Evolutionary conservation across 2,113 vertebrate genomes (phyloP), one percentile per base, ranked within the genome.

Genomic region (Plecotus auritus): DNA sequence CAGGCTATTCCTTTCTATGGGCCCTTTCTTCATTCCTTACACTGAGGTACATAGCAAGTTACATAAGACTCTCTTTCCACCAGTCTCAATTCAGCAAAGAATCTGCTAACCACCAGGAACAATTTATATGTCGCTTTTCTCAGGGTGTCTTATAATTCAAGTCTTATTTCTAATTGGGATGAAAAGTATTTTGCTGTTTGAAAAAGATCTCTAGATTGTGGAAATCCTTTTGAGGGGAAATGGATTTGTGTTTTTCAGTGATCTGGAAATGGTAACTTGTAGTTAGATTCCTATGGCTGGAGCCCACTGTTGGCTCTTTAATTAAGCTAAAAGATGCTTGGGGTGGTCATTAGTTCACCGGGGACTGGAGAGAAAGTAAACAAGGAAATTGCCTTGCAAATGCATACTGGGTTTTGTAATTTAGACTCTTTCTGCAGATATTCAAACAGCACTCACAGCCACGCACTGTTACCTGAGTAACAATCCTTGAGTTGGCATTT

Each of bases 341-440:
- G 97, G 97, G 97, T 96, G 94, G 11, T 51, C 80, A 35, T 77
- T 61, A 94, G 94, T 95, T 96, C 96, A 93, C 95, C 88, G 26
- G 91, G 92, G 97, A 94, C 93, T 82, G 88, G 93, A 96, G 96
- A 98, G 80, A 93, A 84, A 97, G 47, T 92, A 97, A 97, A 97
- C 97, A 95, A 98, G 97, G 95, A 98, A 97, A 97, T 90, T 82
- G 92, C 82, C 97, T 97, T 97, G 95, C 32, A 95, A 96, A 96
- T 61, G 23, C 4, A 73, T 85, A 92, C 74, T 69, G 61, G 90
- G 93, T 94, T 96, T 76, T 95, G 77, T 17, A 28, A 45, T 88
- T 94, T 90, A 66, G 20, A 64, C 95, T 97, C 84, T 97, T 81
- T 94, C 94, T 97, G 74, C 85, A 74, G 59, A 91, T 92, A 90